Base-by-base conservation (phyloP, 2,797 vertebrate genomes). In the Microcaecilia unicolor region DNA sequence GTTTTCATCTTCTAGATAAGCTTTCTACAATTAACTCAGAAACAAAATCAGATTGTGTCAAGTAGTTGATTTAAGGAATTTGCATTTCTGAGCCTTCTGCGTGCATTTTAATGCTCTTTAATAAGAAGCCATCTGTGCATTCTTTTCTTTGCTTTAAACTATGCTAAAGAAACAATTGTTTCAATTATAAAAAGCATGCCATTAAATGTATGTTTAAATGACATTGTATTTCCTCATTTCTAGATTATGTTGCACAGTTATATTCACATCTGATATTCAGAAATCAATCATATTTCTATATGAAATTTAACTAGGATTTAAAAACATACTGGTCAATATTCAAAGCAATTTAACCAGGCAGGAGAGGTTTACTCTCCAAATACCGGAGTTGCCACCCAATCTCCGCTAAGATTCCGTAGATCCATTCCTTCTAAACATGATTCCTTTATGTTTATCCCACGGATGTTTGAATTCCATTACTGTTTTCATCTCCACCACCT, bases 51-150 rank as follows among this genome's bases (percentile, higher is more conserved):
- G 40, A 44, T 44, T 49, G 53, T 48, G 33, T 55, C 44, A 55
- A 61, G 34, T 29, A 57, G 42, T 41, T 52, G 50, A 48, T 56
- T 49, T 55, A 57, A 48, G 38, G 37, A 41, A 67, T 62, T 62
- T 64, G 43, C 51, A 65, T 64, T 60, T 53, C 41, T 55, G 61
- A 70, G 58, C 34, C 44, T 32, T 33, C 37, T 12, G 16, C 37
- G 42, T 50, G 53, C 65, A 67, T 71, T 68, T 55, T 58, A 51
- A 58, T 46, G 23, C 37, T 40, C 41, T 63, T 55, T 59, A 63
- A 51, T 47, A 58, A 48, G 62, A 61, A 56, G 44, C 26, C 44
- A 61, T 53, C 49, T 50, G 52, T 49, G 35, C 22, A 24, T 42
- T 51, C 28, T 34, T 54, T 58, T 37, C 42, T 46, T 60, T 50